Percentiles rank a stretch among this genome's conserved stretches.
phyloP scores from a whole-genome alignment of 2,113 vertebrate species.

The Neomonachus schauinslandi region DNA sequence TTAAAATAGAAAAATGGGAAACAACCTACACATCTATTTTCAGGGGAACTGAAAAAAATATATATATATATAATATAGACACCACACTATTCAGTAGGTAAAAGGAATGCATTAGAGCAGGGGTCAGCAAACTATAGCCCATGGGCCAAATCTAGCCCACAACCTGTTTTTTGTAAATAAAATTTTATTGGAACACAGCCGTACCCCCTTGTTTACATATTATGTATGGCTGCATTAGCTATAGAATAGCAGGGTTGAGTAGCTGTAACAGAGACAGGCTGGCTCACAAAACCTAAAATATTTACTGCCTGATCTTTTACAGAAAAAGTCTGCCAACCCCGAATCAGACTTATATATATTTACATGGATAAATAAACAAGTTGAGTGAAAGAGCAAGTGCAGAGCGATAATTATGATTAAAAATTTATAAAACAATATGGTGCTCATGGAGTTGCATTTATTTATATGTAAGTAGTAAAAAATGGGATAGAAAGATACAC shows the following conservation, averaged over 20 bases:
- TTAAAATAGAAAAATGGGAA: neutral
- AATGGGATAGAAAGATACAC: neutral
- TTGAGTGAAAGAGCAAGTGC: slow-evolving; percentile 2
- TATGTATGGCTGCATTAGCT: neutral
- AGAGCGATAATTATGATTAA: neutral
- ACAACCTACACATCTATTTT: neutral
- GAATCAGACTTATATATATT: slow-evolving; percentile 2
- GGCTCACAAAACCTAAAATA: neutral
- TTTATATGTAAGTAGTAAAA: neutral
- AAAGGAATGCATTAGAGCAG: slow-evolving; percentile 44
- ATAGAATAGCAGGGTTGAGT: neutral
- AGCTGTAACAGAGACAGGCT: neutral
- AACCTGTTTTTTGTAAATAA: neutral
- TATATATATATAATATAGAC: neutral
- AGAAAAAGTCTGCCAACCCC: neutral
- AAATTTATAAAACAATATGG: slow-evolving; percentile 8
- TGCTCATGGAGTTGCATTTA: neutral
- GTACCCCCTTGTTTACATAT: neutral
- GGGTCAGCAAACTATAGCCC: neutral
- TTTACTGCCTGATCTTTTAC: neutral
- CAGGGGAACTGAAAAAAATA: neutral
- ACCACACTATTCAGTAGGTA: neutral
- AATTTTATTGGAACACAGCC: neutral
- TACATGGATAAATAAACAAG: neutral
- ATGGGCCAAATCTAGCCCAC: neutral